Evolutionary conservation across 2,888 invertebrate genomes (phyloP), one percentile per base, ranked within the genome.

Genomic region (Dysmachus trigonus): DNA sequence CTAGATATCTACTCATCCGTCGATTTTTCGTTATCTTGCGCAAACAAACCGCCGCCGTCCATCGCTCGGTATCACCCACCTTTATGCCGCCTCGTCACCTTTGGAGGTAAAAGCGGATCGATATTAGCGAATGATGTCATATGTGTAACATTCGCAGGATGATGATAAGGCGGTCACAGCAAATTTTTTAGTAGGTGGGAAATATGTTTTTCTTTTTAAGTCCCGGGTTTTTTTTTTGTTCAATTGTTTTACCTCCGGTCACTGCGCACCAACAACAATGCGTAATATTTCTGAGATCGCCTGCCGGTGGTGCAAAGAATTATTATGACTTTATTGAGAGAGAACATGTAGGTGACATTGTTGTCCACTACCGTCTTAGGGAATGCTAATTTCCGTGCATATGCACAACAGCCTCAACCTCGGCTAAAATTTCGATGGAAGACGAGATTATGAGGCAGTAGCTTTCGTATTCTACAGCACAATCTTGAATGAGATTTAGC

Each of bases 81-180:
- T 76, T 22, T 13, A 18, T 38, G 27, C 31, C 79, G 18, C 51
- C 79, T 62, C 62, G 22, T 62, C 62, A 62, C 62, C 62, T 62
- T 62, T 62, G 62, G 41, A 62, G 22, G 27, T 22, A 62, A 62
- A 62, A 51, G 13, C 81, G 30, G 30, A 81, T 81, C 62, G 62
- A 62, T 82, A 82, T 53, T 62, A 81, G 81, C 81, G 33, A n/a
- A 82, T 82, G 81, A 82, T 82, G 81, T 82, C 81, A 82, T 82
- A 82, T 62, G 62, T 53, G 81, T 82, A 82, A 82, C 53, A 62
- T 82, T 82, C 5, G 22, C 62, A 18, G 81, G 33, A 82, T 33
- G 38, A 33, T 47, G 81, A 82, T 82, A 82, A 82, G 81, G 81
- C 81, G 81, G 47, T 22, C 35, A 62, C 22, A 82, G n/a, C n/a